Evolutionary conservation across 2,113 vertebrate species (phyloP).

Genomic region (Erpornis zantholeuca): DNA sequence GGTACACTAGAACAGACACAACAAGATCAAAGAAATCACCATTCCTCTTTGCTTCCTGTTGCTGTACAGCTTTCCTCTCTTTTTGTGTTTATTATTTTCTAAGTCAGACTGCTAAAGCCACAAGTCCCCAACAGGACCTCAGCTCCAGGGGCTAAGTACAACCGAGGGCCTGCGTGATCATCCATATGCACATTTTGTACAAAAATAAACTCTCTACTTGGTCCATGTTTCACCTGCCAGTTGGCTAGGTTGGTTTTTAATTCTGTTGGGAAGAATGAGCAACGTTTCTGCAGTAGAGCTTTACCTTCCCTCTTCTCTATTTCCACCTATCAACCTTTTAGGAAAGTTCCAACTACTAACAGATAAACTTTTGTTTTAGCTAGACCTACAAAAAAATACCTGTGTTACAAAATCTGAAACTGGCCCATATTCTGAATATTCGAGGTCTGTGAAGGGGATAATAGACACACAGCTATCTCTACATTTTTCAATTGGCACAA

Average conservation of each 20-base stretch:
- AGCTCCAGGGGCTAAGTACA: not conserved
- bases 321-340: not conserved
- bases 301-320: not conserved
- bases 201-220: not conserved
- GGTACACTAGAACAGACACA: not conserved
- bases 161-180: not conserved
- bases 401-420: slow-evolving; percentile 41
- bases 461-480: slow-evolving; percentile 22
- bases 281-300: not conserved
- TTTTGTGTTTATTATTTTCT: not conserved
- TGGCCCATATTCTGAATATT: slow-evolving; percentile 23
- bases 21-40: not conserved
- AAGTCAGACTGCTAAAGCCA: not conserved
- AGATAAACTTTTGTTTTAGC: not conserved
- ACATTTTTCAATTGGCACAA: slow-evolving; percentile 42
- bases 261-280: not conserved
- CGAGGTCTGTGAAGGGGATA: slow-evolving; percentile 2
- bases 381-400: not conserved
- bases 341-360: not conserved
- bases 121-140: not conserved
- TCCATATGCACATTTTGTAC: not conserved
- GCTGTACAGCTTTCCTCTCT: not conserved
- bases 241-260: not conserved
- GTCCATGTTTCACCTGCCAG: not conserved
- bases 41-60: not conserved